Evolutionary conservation across 2,888 invertebrate species (phyloP), one percentile per base, ranked within the genome.

Genomic region (Uropetala carovei): DNA sequence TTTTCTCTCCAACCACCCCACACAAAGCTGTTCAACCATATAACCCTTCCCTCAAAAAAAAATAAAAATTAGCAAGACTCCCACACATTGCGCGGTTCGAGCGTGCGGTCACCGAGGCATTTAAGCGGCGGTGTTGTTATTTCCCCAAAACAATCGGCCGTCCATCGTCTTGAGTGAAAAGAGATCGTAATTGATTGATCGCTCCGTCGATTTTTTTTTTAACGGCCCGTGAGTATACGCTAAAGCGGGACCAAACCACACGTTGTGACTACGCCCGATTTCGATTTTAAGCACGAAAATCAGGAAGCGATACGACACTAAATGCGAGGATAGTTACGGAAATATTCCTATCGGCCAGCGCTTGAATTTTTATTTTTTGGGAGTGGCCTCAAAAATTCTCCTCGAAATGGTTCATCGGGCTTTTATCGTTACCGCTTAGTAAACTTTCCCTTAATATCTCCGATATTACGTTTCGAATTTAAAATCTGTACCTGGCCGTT

Each of bases 171-270:
- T 11, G 10, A 75, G 27, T 10, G 75, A 27, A 27, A 75, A 22
- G 22, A 75, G 22, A 27, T 27, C 75, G 75, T 75, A 75, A 75
- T 75, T 75, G 75, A 75, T 75, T 75, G 27, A 75, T 75, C 75
- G 22, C 27, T 27, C 22, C 13, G n/a, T 22, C 75, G 75, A 75
- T 75, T 27, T 75, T 75, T 75, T 75, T 75, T 27, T 75, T 27
- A 27, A 75, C 43, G 43, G 43, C 43, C 43, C 43, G 43, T 75
- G 75, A 75, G 22, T 27, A 75, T 13, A 27, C 9, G 27, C 27
- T 75, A 11, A 9, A 27, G 11, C 22, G 75, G 75, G 22, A 13
- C 75, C 75, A 27, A 75, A 75, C 22, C 27, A 14, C 22, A 27
- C 27, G 11, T 0, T 22, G n/a, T 22, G 75, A 75, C 75, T 75